These are phyloP conservation scores for Hirundichthys speculiger DNA, from an alignment of 2,113 vertebrate genomes.

Conservation along the genomic window DNA sequence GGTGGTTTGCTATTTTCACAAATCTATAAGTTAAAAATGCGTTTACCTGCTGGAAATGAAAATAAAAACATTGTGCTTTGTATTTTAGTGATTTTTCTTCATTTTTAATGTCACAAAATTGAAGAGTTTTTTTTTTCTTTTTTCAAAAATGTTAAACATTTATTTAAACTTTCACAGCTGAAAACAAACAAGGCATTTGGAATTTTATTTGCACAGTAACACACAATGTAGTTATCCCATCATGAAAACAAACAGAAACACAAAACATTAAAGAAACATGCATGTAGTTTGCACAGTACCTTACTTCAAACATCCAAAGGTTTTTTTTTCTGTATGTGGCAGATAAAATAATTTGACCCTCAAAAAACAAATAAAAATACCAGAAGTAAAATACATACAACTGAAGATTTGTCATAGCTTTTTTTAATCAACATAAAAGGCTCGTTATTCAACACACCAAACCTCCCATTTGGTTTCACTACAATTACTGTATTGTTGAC, in stretches of 20 bases:
- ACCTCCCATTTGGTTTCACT: not conserved
- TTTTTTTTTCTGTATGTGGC: not conserved
- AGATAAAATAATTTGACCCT: not conserved
- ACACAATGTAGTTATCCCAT: slow-evolving; percentile 3
- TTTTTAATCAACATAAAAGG: not conserved
- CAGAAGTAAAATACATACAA: not conserved
- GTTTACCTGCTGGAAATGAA: slow-evolving; percentile 50
- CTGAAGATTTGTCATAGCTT: slow-evolving; percentile 1
- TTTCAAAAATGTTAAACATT: slow-evolving; percentile 26
- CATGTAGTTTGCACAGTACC: slow-evolving; percentile 12
- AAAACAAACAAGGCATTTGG: slow-evolving; percentile 39
- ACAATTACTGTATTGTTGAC: not conserved
- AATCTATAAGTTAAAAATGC: slow-evolving; percentile 47
- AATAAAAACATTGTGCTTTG: slow-evolving; percentile 53
- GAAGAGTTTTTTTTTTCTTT: not conserved
- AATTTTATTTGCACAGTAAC: slow-evolving; percentile 16
- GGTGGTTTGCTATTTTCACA: slow-evolving; percentile 34
- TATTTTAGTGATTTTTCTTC: slow-evolving; percentile 31
- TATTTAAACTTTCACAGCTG: slow-evolving; percentile 42
- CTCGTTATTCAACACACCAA: too few relatives aligned
- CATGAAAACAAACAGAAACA: slow-evolving; percentile 5
- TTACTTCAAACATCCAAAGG: not conserved
- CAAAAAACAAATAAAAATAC: not conserved
- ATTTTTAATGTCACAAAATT: not conserved
- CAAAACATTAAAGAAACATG: slow-evolving; percentile 9